A percentile compares a stretch with the other conserved stretches of the same genome.
Evolutionary conservation across 2,797 vertebrate species (phyloP).

Genomic region (Tenualosa ilisha): DNA sequence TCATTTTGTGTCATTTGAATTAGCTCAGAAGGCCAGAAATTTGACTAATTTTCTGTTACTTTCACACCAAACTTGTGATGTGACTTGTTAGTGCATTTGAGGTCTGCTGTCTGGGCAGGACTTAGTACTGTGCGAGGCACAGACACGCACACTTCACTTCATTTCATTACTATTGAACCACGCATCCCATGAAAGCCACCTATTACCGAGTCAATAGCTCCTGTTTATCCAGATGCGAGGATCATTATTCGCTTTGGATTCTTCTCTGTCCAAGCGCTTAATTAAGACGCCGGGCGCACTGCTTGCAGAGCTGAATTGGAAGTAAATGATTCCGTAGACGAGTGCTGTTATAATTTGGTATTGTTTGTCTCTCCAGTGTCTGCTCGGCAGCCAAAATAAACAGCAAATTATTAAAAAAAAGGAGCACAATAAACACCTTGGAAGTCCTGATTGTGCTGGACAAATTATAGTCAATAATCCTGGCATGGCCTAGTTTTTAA

Average conservation of each 20-base stretch:
- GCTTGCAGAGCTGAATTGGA: slow-evolving; percentile 51
- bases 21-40: neutral
- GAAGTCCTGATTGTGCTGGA: slow-evolving; percentile 42
- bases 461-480: slow-evolving; percentile 38
- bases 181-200: slow-evolving; percentile 59
- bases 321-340: slow-evolving; percentile 56
- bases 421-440: slow-evolving; percentile 28
- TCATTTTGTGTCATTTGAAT: neutral
- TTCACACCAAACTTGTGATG: neutral
- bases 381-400: slow-evolving; percentile 50
- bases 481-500: slow-evolving; percentile 22
- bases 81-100: neutral
- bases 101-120: slow-evolving; percentile 47
- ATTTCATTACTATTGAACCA: slow-evolving; percentile 60
- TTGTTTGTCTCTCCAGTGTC: slow-evolving; percentile 41
- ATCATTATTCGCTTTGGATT: slow-evolving; percentile 56
- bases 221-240: slow-evolving; percentile 57
- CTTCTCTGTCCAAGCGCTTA: slow-evolving; percentile 56
- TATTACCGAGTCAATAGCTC: slow-evolving; percentile 59
- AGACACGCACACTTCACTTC: slow-evolving; percentile 51
- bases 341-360: slow-evolving; percentile 50
- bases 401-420: slow-evolving; percentile 47
- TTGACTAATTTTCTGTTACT: slow-evolving; percentile 9
- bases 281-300: slow-evolving; percentile 54
- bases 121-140: slow-evolving; percentile 49